These are phyloP conservation scores for Maconellicoccus hirsutus DNA, from an alignment of 1,140 invertebrate genomes.

Conservation along the genomic window DNA sequence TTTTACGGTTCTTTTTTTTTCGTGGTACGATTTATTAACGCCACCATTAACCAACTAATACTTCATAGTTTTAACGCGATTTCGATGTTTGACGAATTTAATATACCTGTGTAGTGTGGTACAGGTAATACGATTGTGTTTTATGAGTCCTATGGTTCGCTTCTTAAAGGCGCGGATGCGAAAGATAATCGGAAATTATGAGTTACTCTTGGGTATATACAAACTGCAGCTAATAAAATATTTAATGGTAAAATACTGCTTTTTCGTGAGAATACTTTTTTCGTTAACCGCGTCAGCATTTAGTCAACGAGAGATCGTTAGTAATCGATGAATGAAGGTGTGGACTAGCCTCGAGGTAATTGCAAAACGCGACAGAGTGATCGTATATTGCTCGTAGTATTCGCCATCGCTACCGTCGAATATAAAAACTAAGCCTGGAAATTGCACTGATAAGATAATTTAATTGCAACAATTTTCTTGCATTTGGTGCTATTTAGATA, in stretches of 20 bases:
- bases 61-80: conserved; percentile 19
- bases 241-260: not conserved
- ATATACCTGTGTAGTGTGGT: not conserved
- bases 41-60: conserved; percentile 12
- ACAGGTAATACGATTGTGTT: no score
- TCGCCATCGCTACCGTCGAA: not conserved
- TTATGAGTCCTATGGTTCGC: not conserved
- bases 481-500: not conserved
- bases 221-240: not conserved
- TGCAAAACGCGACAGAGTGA: not conserved
- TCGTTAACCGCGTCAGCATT: not conserved
- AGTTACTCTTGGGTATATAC: not conserved
- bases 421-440: not conserved
- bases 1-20: conserved; percentile 6
- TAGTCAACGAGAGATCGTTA: not conserved
- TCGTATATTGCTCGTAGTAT: not conserved
- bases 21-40: conserved; percentile 9
- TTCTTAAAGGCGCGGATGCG: not conserved
- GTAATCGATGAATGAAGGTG: not conserved
- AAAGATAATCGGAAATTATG: not conserved
- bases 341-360: not conserved
- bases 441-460: not conserved
- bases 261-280: not conserved
- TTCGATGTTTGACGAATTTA: conserved; percentile 8
- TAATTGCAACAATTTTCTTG: not conserved